A percentile compares a stretch with the other conserved stretches of the same genome.
Conservation (phyloP, 2,113 vertebrate species). For the Brachyhypopomus gauderio region DNA sequence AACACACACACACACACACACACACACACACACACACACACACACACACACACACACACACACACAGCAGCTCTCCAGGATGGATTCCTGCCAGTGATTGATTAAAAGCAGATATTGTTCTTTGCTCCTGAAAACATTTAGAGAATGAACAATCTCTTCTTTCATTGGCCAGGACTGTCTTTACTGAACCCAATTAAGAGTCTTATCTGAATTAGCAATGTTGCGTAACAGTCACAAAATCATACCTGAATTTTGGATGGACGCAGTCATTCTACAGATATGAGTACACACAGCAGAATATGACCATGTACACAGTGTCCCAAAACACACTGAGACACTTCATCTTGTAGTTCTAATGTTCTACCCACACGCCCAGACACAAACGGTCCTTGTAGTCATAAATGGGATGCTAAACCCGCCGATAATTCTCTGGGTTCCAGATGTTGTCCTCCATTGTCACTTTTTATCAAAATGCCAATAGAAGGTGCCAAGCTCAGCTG, state of each 20-base stretch:
- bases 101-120: conserved; percentile 68
- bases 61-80: conserved; percentile 43
- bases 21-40: conserved; percentile 6
- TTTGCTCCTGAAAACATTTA: conserved; percentile 55
- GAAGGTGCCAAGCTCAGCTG: conserved; percentile 22
- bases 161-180: conserved; percentile 51
- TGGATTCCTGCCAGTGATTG: conserved; percentile 57
- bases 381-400: conserved; percentile 24
- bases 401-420: conserved; percentile 3
- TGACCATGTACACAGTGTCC: neutral
- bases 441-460: neutral
- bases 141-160: conserved; percentile 58
- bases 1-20: conserved; percentile 17
- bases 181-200: conserved; percentile 59
- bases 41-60: conserved; percentile 53
- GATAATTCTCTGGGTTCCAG: neutral
- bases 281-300: neutral
- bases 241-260: neutral
- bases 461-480: conserved; percentile 32
- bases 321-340: neutral
- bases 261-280: neutral
- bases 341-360: neutral
- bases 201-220: conserved; percentile 45
- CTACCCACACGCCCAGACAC: conserved; percentile 11
- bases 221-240: conserved; percentile 37